These are phyloP conservation scores for Coptodon rendalli DNA, from an alignment of 2,113 vertebrate species.

Conservation along the genomic window DNA sequence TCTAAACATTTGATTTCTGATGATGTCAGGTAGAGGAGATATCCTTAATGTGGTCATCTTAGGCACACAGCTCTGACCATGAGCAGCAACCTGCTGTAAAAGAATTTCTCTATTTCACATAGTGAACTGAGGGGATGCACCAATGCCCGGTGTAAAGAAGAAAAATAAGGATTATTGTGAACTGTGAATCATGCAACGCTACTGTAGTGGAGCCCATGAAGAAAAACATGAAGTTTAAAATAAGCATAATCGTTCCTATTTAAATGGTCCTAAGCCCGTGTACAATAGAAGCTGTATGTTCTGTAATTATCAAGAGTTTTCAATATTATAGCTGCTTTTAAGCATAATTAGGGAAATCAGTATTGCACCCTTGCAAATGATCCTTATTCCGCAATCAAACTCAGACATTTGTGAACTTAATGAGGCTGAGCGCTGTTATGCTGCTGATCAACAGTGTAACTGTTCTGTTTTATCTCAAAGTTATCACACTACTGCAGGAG, in stretches of 20 bases:
- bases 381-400: conserved; percentile 27
- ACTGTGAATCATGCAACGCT: not conserved
- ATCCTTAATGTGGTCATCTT: not conserved
- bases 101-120: not conserved
- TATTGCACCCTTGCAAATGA: not conserved
- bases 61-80: not conserved
- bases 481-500: not conserved
- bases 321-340: not conserved
- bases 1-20: not conserved
- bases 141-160: not conserved
- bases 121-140: not conserved
- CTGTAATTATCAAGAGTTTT: not conserved
- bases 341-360: conserved; percentile 2
- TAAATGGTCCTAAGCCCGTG: not conserved
- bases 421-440: conserved; percentile 7
- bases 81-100: not conserved
- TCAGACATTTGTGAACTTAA: not conserved
- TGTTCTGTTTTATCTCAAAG: not conserved
- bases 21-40: not conserved
- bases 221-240: not conserved
- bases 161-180: not conserved
- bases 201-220: not conserved
- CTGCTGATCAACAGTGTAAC: not conserved
- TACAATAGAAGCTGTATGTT: not conserved
- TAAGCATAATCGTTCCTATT: not conserved